A percentile compares a stretch with the other conserved stretches of the same genome.
These are phyloP conservation scores for Musca domestica DNA, from an alignment of 1,140 invertebrate genomes.

Conservation along the genomic window DNA sequence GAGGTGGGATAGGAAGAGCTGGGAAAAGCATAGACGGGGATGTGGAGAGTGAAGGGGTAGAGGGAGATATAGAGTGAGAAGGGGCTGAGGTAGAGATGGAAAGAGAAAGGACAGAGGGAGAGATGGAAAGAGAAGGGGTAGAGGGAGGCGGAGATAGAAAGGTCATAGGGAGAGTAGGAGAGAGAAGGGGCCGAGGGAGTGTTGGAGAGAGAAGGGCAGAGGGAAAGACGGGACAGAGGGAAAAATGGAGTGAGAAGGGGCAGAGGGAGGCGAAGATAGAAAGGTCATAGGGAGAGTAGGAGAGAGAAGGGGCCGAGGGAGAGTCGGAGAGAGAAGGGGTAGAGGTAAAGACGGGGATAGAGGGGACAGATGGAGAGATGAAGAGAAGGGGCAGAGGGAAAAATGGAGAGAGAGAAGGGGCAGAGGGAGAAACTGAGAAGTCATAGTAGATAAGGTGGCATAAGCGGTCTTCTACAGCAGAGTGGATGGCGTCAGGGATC, in stretches of 20 bases:
- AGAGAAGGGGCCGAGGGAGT: background rate
- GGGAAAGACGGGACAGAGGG: background rate
- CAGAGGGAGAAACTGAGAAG: too few relatives aligned
- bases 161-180: background rate
- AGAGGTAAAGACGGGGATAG: too few relatives aligned
- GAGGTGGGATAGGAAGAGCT: too few relatives aligned
- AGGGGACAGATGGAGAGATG: conserved; percentile 1
- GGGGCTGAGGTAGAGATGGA: too few relatives aligned
- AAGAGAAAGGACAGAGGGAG: too few relatives aligned
- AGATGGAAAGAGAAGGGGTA: background rate
- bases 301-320: background rate
- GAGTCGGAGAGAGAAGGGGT: background rate
- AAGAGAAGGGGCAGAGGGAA: background rate
- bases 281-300: background rate
- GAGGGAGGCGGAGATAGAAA: background rate
- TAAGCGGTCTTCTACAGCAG: too few relatives aligned
- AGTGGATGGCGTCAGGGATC: too few relatives aligned
- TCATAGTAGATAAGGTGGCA: too few relatives aligned
- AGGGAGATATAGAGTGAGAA: too few relatives aligned
- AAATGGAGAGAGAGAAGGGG: background rate
- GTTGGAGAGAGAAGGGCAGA: background rate
- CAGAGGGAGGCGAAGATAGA: background rate
- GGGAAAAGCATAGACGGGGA: too few relatives aligned
- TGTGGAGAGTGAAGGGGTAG: too few relatives aligned
- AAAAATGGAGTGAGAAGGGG: background rate